phyloP scores from a whole-genome alignment of 2,888 invertebrate genomes.

The Drosophila lutescens region DNA sequence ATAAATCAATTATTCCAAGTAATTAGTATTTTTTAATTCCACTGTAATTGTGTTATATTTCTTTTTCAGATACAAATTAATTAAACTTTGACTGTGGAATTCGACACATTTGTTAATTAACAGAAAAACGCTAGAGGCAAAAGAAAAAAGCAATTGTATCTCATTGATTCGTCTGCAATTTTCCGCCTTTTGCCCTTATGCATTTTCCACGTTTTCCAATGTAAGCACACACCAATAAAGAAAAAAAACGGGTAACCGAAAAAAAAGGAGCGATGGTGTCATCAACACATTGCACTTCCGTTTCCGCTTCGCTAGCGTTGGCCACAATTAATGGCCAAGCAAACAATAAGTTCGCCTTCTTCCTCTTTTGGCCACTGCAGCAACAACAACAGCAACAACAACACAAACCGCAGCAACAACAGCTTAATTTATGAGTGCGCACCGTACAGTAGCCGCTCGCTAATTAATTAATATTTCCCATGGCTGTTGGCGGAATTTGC shows the following conservation, averaged over 20 bases:
- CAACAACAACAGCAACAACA: constrained; percentile 35
- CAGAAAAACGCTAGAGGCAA: background rate
- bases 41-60: no score
- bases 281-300: constrained; percentile 74
- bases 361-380: constrained; percentile 15
- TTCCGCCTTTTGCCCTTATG: background rate
- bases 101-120: background rate
- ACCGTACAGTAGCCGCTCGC: constrained; percentile 14
- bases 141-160: background rate
- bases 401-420: constrained; percentile 9
- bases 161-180: background rate
- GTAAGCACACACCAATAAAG: constrained; percentile 26
- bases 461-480: background rate
- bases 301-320: constrained; percentile 46
- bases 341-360: constrained; percentile 56
- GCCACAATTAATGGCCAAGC: constrained; percentile 64
- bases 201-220: constrained; percentile 4
- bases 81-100: no score
- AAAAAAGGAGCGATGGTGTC: constrained; percentile 56
- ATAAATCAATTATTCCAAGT: no score
- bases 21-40: no score
- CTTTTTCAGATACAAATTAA: no score
- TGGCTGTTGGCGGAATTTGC: background rate
- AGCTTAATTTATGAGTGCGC: constrained; percentile 19
- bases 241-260: constrained; percentile 31